These are phyloP conservation scores for Poecilia latipinna DNA, from an alignment of 2,113 vertebrate genomes.

Conservation along the genomic window DNA sequence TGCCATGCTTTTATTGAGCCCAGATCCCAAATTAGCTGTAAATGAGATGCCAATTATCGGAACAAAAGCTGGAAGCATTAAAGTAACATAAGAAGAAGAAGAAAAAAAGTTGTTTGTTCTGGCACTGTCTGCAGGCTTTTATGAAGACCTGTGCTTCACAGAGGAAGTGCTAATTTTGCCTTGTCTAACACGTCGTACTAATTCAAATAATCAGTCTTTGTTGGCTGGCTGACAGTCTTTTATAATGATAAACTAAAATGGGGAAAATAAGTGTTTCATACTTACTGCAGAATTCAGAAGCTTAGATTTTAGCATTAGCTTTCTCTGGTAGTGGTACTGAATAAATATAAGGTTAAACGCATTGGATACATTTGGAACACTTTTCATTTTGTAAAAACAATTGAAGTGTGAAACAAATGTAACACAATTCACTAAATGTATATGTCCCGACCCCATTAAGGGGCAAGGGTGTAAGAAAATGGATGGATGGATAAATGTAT, in stretches of 20 bases:
- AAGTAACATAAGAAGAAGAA: conserved; percentile 22
- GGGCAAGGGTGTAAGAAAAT: too few species aligned
- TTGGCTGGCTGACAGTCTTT: conserved; percentile 45
- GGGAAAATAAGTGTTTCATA: conserved; percentile 26
- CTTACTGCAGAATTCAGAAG: conserved; percentile 38
- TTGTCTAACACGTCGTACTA: conserved; percentile 59
- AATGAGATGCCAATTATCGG: conserved; percentile 77
- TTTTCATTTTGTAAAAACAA: too few species aligned
- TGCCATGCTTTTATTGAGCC: conserved; percentile 76
- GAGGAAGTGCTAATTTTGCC: conserved; percentile 36
- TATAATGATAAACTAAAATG: conserved; percentile 54
- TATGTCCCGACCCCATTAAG: too few species aligned
- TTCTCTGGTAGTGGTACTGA: not conserved
- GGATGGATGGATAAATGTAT: too few species aligned
- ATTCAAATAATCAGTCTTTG: conserved; percentile 66
- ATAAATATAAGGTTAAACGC: too few species aligned
- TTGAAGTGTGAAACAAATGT: too few species aligned
- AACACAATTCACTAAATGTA: too few species aligned
- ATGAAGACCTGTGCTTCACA: conserved; percentile 53
- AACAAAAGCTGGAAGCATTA: conserved; percentile 74
- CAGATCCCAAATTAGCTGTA: conserved; percentile 77
- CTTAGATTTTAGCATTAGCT: not conserved
- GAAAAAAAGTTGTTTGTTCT: conserved; percentile 75
- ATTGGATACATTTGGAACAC: too few species aligned
- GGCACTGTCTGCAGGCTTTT: conserved; percentile 46